Evolutionary conservation across 1,140 invertebrate species (phyloP), one percentile per base, ranked within the genome.

Genomic region (Octopus bimaculoides): DNA sequence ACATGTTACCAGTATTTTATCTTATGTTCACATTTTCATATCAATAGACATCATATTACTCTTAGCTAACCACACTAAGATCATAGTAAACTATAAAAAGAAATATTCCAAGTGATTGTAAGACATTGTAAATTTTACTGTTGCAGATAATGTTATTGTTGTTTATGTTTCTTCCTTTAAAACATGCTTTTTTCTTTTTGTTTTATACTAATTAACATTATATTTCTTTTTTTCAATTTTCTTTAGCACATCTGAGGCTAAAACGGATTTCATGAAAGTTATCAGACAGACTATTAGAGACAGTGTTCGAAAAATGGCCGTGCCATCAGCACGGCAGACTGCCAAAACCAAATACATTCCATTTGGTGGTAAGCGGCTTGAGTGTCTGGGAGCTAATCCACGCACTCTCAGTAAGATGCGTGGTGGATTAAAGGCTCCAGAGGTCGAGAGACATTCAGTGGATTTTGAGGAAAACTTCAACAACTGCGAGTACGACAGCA

Each of bases 221-320:
- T 41, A 41, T 41, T 41, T 52, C 78, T 55, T 77, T 17, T 20
- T 26, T 54, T 52, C 75, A 79, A 54, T 75, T 54, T 80, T 83
- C 54, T 12, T 78, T 88, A 97, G 96, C 89, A 97, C 97, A 54
- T 94, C 94, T 78, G 97, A 98, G 88, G 98, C 98, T 89, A 94
- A 97, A 84, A 97, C 97, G 89, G 96, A 96, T 83, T 98, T 98
- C 92, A 92, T 99, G 82, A 97, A 96, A 90, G 98, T 96, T 75
- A 98, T 98, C 84, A 92, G 97, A 77, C 96, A 98, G 91, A 98
- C 98, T 71, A 98, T 98, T 81, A 93, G 97, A 79, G 97, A 98
- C 80, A 87, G 88, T 87, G 85, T 90, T 79, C 85, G 87, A 61
- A 88, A 84, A 82, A 87, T 89, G 86, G 84, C 83, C 7, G 78